Evolutionary conservation across 2,113 vertebrate species (phyloP), one percentile per base, ranked within the genome.

Genomic region (Chaenocephalus aceratus): DNA sequence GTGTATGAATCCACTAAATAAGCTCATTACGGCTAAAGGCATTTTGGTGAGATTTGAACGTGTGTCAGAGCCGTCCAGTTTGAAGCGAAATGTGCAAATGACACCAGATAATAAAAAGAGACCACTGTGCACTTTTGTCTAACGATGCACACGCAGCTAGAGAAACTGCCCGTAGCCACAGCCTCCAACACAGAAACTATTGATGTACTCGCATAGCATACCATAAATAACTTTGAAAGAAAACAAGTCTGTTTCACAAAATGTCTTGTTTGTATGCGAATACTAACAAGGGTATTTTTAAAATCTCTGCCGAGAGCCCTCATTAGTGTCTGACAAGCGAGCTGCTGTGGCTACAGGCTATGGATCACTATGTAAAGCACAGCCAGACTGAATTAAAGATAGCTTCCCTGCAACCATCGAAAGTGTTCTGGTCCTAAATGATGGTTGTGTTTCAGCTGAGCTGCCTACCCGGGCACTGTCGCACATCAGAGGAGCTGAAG

Each of bases 401-500:
- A 11, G 44, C 26, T 54, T 58, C 51, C 41, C 56, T 51, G 57
- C 14, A 72, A 51, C 7, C 9, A 4, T 5, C 60, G 21, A 41
- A 72, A 63, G 5, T 54, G 79, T 63, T 72, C 18, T 78, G 34
- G 4, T 52, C 12, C 30, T 73, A 44, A 85, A 23, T 41, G 15
- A 15, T 54, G 46, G 44, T 71, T 23, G 46, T 81, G 61, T 87
- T 85, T 51, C 85, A 99, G 98, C 85, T 95, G 86, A 95, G 89
- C 79, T 96, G 95, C 82, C 84, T 97, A 74, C 96, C 97, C 26
- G 97, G 98, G 30, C 97, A 95, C 4, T 99, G 98, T 85, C 96
- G 96, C 75, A 95, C 97, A 0, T 97, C 98, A 2, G 97, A 99
- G 91, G 97, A 98, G 54, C 93, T 99, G 36, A 99, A 99, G 81